These are phyloP conservation scores for Bovichtus diacanthus DNA, from an alignment of 2,797 vertebrate species.

Conservation along the genomic window DNA sequence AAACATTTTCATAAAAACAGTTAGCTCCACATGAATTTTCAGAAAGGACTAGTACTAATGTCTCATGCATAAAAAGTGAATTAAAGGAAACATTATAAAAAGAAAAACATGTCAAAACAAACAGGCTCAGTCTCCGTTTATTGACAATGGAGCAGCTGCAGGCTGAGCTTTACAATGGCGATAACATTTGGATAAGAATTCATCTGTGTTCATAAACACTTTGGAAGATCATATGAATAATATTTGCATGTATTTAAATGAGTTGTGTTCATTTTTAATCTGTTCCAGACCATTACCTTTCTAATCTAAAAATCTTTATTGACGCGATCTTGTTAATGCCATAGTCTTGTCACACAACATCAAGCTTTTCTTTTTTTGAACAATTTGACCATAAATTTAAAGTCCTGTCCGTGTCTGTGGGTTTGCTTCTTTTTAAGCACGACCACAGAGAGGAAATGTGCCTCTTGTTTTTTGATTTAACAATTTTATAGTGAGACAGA, in stretches of 20 bases:
- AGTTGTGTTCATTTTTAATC: conserved; percentile 55
- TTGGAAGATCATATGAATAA: conserved; percentile 49
- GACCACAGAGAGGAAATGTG: neutral
- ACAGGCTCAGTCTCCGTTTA: conserved; percentile 16
- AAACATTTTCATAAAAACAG: neutral
- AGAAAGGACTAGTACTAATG: neutral
- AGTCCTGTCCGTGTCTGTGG: neutral
- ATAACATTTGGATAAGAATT: conserved; percentile 56
- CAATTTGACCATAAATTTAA: conserved; percentile 18
- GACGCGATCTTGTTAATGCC: conserved; percentile 39
- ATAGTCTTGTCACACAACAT: conserved; percentile 1
- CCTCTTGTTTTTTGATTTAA: conserved; percentile 4
- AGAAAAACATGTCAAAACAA: neutral
- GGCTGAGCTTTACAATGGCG: conserved; percentile 27
- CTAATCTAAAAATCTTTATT: conserved; percentile 49
- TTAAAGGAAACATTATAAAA: neutral
- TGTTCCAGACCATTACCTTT: conserved; percentile 54
- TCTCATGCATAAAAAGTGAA: neutral
- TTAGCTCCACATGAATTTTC: neutral
- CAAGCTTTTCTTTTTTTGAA: neutral
- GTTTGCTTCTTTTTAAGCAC: neutral
- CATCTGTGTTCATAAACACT: conserved; percentile 50
- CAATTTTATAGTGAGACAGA: neutral
- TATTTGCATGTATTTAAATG: conserved; percentile 59
- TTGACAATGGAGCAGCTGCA: conserved; percentile 36